A percentile compares a stretch with the other conserved stretches of the same genome.
phyloP scores from a whole-genome alignment of 2,888 invertebrate genomes.

The Cyaniris semiargus region DNA sequence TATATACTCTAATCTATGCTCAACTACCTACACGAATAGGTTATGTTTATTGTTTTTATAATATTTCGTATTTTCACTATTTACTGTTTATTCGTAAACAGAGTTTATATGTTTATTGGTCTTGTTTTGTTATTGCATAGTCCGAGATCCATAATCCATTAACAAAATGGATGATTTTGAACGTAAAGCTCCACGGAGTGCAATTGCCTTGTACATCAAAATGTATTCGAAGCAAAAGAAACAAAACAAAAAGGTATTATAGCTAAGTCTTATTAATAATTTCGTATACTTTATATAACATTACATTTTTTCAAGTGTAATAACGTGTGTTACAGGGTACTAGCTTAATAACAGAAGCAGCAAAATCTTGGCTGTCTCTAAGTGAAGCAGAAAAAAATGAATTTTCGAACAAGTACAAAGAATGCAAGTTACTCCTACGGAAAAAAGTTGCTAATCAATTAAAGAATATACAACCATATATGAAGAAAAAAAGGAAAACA shows the following conservation, averaged over 20 bases:
- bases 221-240: conserved; percentile 55
- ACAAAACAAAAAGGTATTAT: conserved; percentile 37
- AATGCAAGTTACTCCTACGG: conserved; percentile 47
- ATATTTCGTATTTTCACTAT: too few relatives aligned
- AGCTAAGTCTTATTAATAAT: background rate
- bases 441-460: conserved; percentile 50
- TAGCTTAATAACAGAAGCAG: conserved; percentile 51
- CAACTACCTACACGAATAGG: too few relatives aligned
- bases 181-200: conserved; percentile 48
- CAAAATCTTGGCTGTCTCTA: conserved; percentile 61
- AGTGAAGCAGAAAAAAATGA: conserved; percentile 53
- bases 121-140: too few relatives aligned
- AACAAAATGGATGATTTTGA: conserved; percentile 37
- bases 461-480: conserved; percentile 55
- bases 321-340: conserved; percentile 33
- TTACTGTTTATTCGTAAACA: too few relatives aligned
- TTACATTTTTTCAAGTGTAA: background rate
- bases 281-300: background rate
- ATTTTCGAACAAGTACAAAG: conserved; percentile 52
- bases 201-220: conserved; percentile 53
- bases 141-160: too few relatives aligned
- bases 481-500: conserved; percentile 50
- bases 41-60: too few relatives aligned
- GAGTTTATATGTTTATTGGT: background rate
- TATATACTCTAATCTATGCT: too few relatives aligned